These are phyloP conservation scores for Phyllotreta striolata DNA, from an alignment of 2,888 invertebrate genomes.

Conservation along the genomic window DNA sequence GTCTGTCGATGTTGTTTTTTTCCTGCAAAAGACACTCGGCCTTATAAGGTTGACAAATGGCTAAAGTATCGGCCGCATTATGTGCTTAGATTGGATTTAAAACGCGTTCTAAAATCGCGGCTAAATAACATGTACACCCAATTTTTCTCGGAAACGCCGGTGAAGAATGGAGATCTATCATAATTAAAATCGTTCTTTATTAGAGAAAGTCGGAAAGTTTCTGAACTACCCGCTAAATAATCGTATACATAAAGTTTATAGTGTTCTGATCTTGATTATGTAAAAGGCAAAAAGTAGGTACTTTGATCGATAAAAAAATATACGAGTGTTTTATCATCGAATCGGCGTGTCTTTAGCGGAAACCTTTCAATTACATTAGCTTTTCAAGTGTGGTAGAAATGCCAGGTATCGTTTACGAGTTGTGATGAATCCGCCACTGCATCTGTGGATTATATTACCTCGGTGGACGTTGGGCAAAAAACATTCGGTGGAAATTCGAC, in stretches of 20 bases:
- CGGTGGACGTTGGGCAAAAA: slow-evolving; percentile 20
- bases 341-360: too few species aligned
- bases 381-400: too few species aligned
- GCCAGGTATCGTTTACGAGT: not conserved
- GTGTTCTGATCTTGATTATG: too few species aligned
- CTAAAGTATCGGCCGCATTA: slow-evolving; percentile 17
- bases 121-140: slow-evolving; percentile 11
- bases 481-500: slow-evolving; percentile 27
- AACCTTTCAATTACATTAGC: too few species aligned
- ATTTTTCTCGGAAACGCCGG: slow-evolving; percentile 19
- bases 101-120: slow-evolving; percentile 15
- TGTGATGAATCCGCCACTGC: not conserved
- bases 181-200: too few species aligned
- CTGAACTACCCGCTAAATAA: too few species aligned
- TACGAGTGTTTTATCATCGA: too few species aligned
- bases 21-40: slow-evolving; percentile 24
- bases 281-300: too few species aligned
- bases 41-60: slow-evolving; percentile 34
- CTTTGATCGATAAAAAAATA: too few species aligned
- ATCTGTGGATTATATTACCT: slow-evolving; percentile 25
- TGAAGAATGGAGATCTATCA: not conserved
- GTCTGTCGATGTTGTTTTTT: slow-evolving; percentile 17
- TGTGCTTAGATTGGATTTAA: slow-evolving; percentile 15
- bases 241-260: too few species aligned
- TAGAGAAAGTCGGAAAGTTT: too few species aligned